Base-by-base conservation (phyloP, 2,888 invertebrate genomes). In the Ormyrus labotus region DNA sequence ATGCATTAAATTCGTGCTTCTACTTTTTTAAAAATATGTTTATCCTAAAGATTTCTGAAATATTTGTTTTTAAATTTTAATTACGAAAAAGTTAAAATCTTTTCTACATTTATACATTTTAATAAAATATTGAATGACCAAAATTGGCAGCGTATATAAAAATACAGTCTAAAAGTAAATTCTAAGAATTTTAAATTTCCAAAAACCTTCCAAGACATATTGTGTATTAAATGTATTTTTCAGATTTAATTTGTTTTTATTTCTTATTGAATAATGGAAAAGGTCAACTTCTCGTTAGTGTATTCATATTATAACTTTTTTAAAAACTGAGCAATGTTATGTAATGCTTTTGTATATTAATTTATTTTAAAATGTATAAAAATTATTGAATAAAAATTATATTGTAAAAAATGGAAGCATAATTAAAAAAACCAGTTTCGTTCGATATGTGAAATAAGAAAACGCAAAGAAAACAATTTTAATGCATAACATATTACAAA, bases 241-340 rank as follows among this genome's bases (percentile, higher is more conserved):
- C 47, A 11, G 8, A 34, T 69, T 55, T 68, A 10, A 13, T 58
- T 34, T 48, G 34, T 68, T 67, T 58, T 60, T 6, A 50, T 60
- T 19, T 60, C 34, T 8, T 63, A 11, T 60, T 19, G 50, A n/a
- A n/a, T 34, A 34, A 34, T 4, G 34, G 34, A 34, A 34, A 34
- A 34, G 34, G 34, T 34, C 4, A 34, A 34, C 34, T 34, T 34
- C 34, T 34, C 34, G 0, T 34, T 34, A 34, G 34, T 4, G 34
- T 34, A 4, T 34, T 34, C 3, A 34, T 34, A 4, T 64, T 8
- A 13, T 64, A 47, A 71, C 6, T 53, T 34, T 11, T 48, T 48
- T 55, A 48, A 47, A 48, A 69, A 76, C 63, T 76, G 69, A 76
- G 76, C 69, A 76, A 76, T 69, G 69, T 61, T 13, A 60, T 11